Base-by-base conservation (phyloP, 2,797 vertebrate species). In the Gila robusta region DNA sequence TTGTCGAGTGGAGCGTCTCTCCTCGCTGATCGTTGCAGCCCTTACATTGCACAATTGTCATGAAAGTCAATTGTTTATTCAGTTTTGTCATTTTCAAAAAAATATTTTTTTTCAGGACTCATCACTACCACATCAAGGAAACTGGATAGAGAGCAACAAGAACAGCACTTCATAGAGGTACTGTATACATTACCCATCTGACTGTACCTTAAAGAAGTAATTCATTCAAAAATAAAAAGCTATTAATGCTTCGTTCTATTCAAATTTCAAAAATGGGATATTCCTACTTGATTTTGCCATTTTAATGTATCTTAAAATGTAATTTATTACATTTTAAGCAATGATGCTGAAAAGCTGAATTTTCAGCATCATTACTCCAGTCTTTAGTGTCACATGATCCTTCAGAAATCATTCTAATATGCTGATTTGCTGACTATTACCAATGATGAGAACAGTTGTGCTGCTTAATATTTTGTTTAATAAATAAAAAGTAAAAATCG, bases 161-260 rank as follows among this genome's bases (percentile, higher is more conserved):
- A 92, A 2, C 97, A 99, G 44, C 98, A 99, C 92, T 96, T 98
- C 91, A 88, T 99, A 84, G 98, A 99, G 97, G 98, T 99, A 96
- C 93, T 87, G 87, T 39, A 69, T 37, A 59, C 17, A 21, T 76
- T 23, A 56, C 12, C 12, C 41, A n/a, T 49, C 21, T 54, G 49
- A 21, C 6, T 73, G 28, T 17, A 66, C n/a, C 44, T 73, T 69
- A 37, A 41, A 16, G 4, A 32, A 16, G 10, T 37, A 23, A 70
- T 35, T 23, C 6, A 66, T 21, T 12, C n/a, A 67, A 41, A 28
- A 64, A 26, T 35, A 26, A 72, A 28, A 72, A 4, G 14, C 12
- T 44, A 16, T 14, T 44, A 71, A 44, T n/a, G 11, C 12, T 72
- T 23, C 6, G 14, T 44, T 44, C 3, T 26, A 47, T 47, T 44